Base-by-base conservation (phyloP, 1,140 invertebrate genomes). In the Nebria ingens region DNA sequence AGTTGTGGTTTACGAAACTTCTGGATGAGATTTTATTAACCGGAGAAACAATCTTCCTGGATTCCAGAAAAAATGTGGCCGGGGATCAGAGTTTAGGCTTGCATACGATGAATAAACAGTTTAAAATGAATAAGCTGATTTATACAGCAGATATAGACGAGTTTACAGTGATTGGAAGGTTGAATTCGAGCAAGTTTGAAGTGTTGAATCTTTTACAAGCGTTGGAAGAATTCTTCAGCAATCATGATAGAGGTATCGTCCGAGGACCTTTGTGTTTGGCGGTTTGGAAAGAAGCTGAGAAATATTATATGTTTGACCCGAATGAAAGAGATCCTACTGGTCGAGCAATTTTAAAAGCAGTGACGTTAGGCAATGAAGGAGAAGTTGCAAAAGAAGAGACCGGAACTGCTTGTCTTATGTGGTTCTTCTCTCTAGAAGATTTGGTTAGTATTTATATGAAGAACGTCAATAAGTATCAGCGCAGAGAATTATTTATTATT, bases 401-500 rank as follows among this genome's bases (percentile, higher is more conserved):
- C 0, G 68, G 68, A 4, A 60, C 59, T 1, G 67, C 68, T 21
- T 70, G 68, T 51, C 55, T 67, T 1, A 65, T 61, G 9, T 64
- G 66, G 63, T 68, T 62, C 52, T 56, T 42, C 2, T 55, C 62
- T 38, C 53, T 68, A 12, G 58, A 62, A 34, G 64, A 68, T 58
- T 53, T 70, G 9, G 63, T 67, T 1, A 53, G 59, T 25, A 22
- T 67, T 9, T 70, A 70, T 56, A 55, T 76, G 60, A 69, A 72
- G 12, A 75, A 73, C 52, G 64, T 71, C 0, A 54, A 63, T 0
- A 63, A 64, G 38, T 65, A 68, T 11, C 51, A 70, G 40, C 71
- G 70, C 53, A 58, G 67, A 23, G 72, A 76, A 17, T 66, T 69
- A 0, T 79, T 75, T 61, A 70, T 73, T 55, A 69, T 79, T 22